Conservation (phyloP, 2,797 vertebrate species). For the Vireo griseus region DNA sequence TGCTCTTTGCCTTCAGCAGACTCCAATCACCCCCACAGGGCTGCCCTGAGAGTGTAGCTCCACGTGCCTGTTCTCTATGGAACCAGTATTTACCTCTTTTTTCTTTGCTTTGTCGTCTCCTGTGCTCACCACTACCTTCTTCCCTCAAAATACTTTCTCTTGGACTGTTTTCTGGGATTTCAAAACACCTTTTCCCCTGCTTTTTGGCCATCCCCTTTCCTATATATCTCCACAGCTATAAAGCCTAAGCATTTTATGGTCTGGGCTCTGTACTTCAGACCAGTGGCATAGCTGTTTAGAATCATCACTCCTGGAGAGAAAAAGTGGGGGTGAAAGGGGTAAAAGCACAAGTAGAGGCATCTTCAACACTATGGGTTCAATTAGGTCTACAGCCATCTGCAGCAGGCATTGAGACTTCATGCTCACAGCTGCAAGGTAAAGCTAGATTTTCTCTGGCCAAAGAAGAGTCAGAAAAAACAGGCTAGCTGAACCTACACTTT, state of each 20-base stretch:
- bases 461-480: not conserved
- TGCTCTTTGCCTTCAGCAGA: not conserved
- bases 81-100: not conserved
- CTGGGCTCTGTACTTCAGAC: not conserved
- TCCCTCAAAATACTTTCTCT: not conserved
- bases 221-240: not conserved
- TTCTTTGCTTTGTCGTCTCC: not conserved
- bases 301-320: not conserved
- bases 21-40: not conserved
- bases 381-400: not conserved
- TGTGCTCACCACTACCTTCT: not conserved
- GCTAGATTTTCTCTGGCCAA: not conserved
- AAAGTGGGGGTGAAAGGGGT: accelerated
- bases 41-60: not conserved
- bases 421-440: not conserved
- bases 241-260: not conserved
- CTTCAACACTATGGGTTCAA: not conserved
- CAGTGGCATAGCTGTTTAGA: not conserved
- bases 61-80: accelerated
- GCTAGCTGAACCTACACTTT: not conserved
- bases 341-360: not conserved
- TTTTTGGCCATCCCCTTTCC: not conserved
- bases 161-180: not conserved
- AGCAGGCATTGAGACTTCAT: not conserved
- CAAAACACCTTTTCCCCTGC: not conserved